Evolutionary conservation across 2,797 vertebrate species (phyloP).

Genomic region (Margarornis squamiger): DNA sequence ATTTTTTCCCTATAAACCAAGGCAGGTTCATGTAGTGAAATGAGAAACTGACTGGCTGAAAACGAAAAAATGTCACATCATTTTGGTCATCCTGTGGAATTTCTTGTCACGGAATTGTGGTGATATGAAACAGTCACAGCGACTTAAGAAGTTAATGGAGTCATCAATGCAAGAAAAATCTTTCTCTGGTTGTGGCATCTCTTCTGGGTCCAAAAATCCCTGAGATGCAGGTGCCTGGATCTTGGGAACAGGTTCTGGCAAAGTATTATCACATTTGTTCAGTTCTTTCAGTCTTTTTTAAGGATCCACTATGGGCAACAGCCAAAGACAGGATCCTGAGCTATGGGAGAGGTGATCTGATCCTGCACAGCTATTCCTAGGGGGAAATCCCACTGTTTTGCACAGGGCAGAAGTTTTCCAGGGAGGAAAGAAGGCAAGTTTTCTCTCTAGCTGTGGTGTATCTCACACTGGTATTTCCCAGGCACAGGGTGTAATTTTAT

Average conservation of each 20-base stretch:
- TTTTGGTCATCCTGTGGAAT: not conserved
- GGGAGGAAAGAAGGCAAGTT: not conserved
- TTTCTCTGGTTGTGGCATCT: not conserved
- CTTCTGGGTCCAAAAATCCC: not conserved
- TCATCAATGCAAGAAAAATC: not conserved
- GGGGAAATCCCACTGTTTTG: not conserved
- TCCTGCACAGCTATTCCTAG: not conserved
- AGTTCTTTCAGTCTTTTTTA: not conserved
- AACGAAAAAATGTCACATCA: not conserved
- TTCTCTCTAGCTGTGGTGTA: not conserved
- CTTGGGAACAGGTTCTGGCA: not conserved
- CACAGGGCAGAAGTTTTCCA: not conserved
- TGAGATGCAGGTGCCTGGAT: not conserved
- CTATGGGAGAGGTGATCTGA: not conserved
- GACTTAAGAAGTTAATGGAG: not conserved
- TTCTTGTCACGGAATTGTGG: not conserved
- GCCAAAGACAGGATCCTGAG: not conserved
- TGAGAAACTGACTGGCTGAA: not conserved
- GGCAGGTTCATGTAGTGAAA: not conserved
- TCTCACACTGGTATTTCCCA: not conserved
- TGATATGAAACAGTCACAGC: not conserved
- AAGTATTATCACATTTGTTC: not conserved
- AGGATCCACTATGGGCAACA: too few relatives aligned
- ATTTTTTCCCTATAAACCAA: not conserved
- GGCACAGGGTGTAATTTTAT: not conserved